These are phyloP conservation scores for Ophion obscuratus DNA, from an alignment of 2,888 invertebrate species.

Conservation along the genomic window DNA sequence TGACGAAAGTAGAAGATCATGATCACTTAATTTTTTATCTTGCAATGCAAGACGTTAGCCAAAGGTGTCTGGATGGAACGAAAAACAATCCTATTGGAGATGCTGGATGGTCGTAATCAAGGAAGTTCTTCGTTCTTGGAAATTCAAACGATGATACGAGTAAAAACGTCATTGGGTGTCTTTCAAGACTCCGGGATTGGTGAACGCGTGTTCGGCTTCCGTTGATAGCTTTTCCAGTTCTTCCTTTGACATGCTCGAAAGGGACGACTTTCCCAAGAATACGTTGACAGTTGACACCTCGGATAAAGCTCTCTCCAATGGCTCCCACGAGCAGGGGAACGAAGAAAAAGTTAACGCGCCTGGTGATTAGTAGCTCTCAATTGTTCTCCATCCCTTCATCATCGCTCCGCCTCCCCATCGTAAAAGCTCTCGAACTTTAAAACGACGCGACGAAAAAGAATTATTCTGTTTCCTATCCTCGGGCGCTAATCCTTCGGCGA, in stretches of 20 bases:
- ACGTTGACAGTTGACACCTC: not conserved
- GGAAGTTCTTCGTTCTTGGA: not conserved
- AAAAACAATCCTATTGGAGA: not conserved
- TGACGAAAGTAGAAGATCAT: too few species aligned
- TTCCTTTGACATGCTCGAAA: not conserved
- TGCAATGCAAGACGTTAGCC: too few species aligned
- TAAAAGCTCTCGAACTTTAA: not conserved
- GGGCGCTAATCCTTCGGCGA: not conserved
- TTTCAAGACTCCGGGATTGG: not conserved
- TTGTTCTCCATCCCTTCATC: not conserved
- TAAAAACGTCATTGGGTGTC: slow-evolving; percentile 30
- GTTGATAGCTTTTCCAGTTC: slow-evolving; percentile 29
- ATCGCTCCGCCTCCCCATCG: not conserved
- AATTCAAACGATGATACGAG: not conserved
- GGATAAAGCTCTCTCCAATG: not conserved
- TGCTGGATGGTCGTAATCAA: not conserved
- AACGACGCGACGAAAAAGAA: not conserved
- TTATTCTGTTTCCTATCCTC: not conserved
- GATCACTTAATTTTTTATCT: too few species aligned
- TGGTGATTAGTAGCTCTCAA: slow-evolving; percentile 6
- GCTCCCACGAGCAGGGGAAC: not conserved
- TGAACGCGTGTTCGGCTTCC: not conserved
- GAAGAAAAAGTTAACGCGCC: not conserved
- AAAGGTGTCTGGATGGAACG: too few species aligned
- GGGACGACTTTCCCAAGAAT: not conserved